Conservation (phyloP, 1,140 invertebrate genomes). For the Hypsibius dujardini region DNA sequence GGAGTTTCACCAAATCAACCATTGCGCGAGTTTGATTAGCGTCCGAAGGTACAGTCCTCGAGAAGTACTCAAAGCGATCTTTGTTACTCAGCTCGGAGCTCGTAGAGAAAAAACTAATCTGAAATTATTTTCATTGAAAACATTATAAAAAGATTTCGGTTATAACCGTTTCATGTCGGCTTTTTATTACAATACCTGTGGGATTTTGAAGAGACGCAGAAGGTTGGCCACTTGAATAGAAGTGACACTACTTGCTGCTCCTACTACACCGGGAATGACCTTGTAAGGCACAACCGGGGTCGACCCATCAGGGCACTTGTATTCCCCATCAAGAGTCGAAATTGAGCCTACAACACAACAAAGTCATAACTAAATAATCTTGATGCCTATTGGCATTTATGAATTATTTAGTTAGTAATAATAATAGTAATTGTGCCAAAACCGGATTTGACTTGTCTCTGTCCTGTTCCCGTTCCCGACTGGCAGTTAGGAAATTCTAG, state of each 20-base stretch:
- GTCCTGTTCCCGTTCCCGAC: no score
- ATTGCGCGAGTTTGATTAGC: constrained; percentile 83
- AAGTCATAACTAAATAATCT: no score
- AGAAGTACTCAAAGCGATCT: constrained; percentile 83
- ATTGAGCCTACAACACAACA: constrained; percentile 55
- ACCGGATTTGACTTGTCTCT: no score
- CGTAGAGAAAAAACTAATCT: constrained; percentile 91
- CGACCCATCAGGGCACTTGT: constrained; percentile 53
- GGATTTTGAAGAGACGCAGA: constrained; percentile 76
- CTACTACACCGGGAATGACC: constrained; percentile 85
- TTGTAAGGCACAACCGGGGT: constrained; percentile 57
- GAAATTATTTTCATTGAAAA: no score
- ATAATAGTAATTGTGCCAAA: no score
- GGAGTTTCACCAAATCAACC: constrained; percentile 69
- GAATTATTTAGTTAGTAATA: no score
- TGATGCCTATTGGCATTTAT: no score
- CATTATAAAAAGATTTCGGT: no score
- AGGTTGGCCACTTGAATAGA: constrained; percentile 90
- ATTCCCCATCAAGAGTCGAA: constrained; percentile 68
- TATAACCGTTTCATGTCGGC: no score
- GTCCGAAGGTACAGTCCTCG: constrained; percentile 81
- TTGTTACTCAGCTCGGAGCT: constrained; percentile 84
- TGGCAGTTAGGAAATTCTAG: no score
- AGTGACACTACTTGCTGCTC: constrained; percentile 78
- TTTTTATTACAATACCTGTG: constrained; percentile 34